phyloP scores from a whole-genome alignment of 2,113 vertebrate species.

The Burhinus oedicnemus region DNA sequence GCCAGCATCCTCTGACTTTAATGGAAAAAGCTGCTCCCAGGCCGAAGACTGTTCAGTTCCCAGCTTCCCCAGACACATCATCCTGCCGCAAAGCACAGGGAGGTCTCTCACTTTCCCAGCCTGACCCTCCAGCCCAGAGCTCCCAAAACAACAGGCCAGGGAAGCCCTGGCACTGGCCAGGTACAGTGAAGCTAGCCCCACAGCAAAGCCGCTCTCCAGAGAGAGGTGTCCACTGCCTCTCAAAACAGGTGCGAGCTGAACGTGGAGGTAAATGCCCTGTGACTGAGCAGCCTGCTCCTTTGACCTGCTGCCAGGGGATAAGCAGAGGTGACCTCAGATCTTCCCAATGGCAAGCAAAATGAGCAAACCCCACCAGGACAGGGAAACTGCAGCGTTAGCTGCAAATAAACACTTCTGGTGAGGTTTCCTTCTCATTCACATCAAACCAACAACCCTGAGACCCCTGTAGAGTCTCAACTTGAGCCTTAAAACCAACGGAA shows the following conservation, averaged over 20 bases:
- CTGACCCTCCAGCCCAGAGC: background rate
- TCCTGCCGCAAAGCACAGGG: background rate
- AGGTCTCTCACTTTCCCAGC: background rate
- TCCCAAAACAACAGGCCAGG: background rate
- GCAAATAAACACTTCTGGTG: background rate
- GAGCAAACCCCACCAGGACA: background rate
- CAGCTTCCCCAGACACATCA: background rate
- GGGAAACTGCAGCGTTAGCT: background rate
- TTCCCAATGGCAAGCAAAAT: background rate
- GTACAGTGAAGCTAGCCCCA: background rate
- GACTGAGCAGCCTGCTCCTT: background rate
- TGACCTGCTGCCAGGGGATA: background rate
- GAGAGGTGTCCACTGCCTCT: background rate
- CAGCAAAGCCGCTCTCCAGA: background rate
- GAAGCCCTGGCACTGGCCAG: background rate
- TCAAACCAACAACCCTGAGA: background rate
- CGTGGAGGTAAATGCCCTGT: accelerated
- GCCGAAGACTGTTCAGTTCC: background rate
- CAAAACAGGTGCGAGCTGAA: background rate
- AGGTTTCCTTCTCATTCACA: background rate
- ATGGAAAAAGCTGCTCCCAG: background rate
- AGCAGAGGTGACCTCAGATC: background rate
- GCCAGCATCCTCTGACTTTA: background rate
- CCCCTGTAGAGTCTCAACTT: background rate
- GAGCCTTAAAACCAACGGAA: background rate